A percentile compares a stretch with the other conserved stretches of the same genome.
These are phyloP conservation scores for Gavialis gangeticus DNA, from an alignment of 2,113 vertebrate genomes.

Conservation along the genomic window DNA sequence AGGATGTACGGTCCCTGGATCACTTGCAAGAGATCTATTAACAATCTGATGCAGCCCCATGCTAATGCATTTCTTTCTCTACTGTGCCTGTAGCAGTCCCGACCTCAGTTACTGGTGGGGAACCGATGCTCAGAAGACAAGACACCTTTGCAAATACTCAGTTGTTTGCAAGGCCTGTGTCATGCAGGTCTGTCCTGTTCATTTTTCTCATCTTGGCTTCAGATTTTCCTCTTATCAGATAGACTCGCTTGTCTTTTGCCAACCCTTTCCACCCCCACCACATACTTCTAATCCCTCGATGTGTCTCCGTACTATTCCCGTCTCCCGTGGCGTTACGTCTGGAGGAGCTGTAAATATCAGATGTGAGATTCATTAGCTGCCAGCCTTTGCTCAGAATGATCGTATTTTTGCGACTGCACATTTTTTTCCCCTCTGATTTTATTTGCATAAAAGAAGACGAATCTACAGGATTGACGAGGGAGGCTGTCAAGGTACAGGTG, in stretches of 20 bases:
- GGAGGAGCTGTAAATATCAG: background rate
- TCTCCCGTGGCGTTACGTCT: background rate
- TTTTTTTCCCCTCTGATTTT: constrained; percentile 1
- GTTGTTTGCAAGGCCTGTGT: too few relatives aligned
- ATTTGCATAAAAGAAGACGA: constrained; percentile 28
- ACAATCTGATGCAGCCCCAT: constrained; percentile 53
- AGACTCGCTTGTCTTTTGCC: constrained; percentile 10
- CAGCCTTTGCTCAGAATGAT: constrained; percentile 4
- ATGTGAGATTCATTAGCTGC: background rate
- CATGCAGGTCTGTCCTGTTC: background rate
- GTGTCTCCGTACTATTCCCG: background rate
- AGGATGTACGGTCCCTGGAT: too few relatives aligned
- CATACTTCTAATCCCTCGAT: background rate
- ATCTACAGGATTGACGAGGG: constrained; percentile 10
- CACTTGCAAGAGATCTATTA: constrained; percentile 42
- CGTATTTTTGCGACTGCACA: constrained; percentile 3
- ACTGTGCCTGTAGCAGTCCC: background rate
- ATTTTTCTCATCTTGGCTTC: background rate
- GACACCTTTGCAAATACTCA: background rate
- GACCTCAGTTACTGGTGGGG: background rate
- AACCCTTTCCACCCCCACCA: background rate
- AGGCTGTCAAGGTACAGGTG: background rate
- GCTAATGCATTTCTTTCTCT: constrained; percentile 44
- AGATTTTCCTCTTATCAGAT: background rate
- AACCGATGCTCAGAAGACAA: background rate